Evolutionary conservation across 2,888 invertebrate species (phyloP), one percentile per base, ranked within the genome.

Genomic region (Drosophila suboccidentalis): DNA sequence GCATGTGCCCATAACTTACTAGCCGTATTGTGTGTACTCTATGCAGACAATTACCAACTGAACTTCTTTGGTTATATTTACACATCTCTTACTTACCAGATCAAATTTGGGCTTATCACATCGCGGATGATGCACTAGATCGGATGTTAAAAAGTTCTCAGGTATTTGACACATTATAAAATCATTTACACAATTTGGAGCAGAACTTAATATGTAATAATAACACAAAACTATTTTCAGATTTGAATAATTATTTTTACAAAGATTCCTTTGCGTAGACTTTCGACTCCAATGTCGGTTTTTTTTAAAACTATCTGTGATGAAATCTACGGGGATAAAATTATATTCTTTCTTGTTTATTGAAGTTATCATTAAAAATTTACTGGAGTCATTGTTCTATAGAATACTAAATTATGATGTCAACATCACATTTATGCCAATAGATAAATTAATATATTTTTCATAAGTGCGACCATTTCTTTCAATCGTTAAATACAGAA

Each of bases 121-220:
- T 1, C 71, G 63, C 3, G 61, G 55, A 59, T 87, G 61, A 17
- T 55, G 34, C 39, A 84, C 83, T 3, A 73, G 17, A 51, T 87
- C 87, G 2, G 79, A 47, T 0, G 89, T 68, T 22, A 84, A 34
- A 2, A 78, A 62, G 38, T 66, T 63, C 3, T 60, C 34, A 13
- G 53, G 58, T 44, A 32, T 50, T 13, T 78, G 26, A 22, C 89
- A 87, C 83, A 89, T 84, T 29, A 13, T 36, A 32, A 29, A 15
- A n/a, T 9, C 22, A 26, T 43, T 38, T 47, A n/a, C 4, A 4
- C 29, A 71, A 77, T 88, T 86, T 82, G 0, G 34, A 57, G 2
- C 1, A n/a, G 22, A 43, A 32, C 3, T 34, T 19, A 1, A 13
- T 19, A 19, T 11, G 17, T 22, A 4, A 13, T 34, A 36, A 19